Conservation (phyloP, 2,888 invertebrate species). For the Alcis repandata region DNA sequence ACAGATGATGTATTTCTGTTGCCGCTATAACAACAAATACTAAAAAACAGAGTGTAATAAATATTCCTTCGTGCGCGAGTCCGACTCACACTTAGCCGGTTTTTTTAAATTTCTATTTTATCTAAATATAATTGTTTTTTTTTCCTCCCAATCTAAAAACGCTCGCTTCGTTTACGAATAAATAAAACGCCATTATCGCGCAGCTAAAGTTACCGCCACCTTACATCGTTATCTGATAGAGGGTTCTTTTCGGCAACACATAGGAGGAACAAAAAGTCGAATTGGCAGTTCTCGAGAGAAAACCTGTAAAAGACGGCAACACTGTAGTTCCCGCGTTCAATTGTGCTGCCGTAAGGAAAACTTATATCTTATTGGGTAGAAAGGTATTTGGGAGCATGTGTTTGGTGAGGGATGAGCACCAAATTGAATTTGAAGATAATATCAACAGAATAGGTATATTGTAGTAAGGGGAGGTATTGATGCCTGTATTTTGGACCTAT, state of each 20-base stretch:
- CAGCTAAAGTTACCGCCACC: conserved; percentile 5
- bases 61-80: too few species aligned
- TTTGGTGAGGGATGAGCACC: conserved; percentile 19
- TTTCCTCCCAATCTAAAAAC: background rate
- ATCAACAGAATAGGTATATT: background rate
- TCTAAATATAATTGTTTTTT: background rate
- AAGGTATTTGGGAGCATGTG: conserved; percentile 14
- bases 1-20: too few species aligned
- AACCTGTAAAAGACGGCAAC: conserved; percentile 21
- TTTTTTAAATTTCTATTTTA: too few species aligned
- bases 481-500: too few species aligned
- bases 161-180: too few species aligned
- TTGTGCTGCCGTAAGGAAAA: conserved; percentile 28
- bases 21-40: too few species aligned
- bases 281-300: conserved; percentile 26
- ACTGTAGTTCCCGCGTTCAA: conserved; percentile 28
- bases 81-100: too few species aligned
- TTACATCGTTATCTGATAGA: conserved; percentile 21
- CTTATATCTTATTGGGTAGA: conserved; percentile 4
- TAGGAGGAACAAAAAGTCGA: conserved; percentile 23
- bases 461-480: background rate
- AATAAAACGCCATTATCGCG: conserved; percentile 3
- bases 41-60: too few species aligned
- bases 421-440: conserved; percentile 15
- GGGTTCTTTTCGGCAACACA: conserved; percentile 4